Conservation (phyloP, 2,888 invertebrate genomes). For the Leptopilina syphax region DNA sequence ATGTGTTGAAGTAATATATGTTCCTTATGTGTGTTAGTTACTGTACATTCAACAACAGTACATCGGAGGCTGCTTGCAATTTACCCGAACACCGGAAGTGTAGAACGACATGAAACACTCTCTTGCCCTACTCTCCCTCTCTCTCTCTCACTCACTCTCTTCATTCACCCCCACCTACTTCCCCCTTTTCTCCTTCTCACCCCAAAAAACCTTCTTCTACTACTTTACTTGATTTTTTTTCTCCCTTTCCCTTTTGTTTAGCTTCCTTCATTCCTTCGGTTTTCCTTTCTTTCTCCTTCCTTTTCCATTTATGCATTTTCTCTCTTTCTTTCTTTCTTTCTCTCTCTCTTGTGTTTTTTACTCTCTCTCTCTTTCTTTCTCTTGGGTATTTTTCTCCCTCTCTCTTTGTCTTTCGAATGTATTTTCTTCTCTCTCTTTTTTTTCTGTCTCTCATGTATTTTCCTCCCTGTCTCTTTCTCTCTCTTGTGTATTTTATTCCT, state of each 20-base stretch:
- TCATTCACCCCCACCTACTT: too few relatives aligned
- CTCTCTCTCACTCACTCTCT: neutral
- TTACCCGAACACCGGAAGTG: constrained; percentile 39
- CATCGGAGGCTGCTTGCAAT: constrained; percentile 21
- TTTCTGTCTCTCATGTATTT: too few relatives aligned
- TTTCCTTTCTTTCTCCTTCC: constrained; percentile 12
- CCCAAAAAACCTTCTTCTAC: neutral
- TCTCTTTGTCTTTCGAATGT: too few relatives aligned
- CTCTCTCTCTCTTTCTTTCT: neutral
- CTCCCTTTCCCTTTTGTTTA: neutral
- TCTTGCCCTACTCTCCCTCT: constrained; percentile 5
- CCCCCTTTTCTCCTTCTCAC: too few relatives aligned
- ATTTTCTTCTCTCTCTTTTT: too few relatives aligned
- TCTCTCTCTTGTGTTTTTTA: neutral
- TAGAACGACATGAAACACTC: constrained; percentile 30
- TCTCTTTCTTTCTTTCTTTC: neutral
- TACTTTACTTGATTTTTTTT: neutral
- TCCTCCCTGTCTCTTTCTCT: neutral
- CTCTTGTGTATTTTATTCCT: neutral
- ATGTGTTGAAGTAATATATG: neutral
- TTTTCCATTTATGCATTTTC: neutral
- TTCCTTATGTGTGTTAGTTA: neutral
- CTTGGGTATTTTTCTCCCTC: neutral
- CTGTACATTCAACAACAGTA: neutral
- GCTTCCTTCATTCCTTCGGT: constrained; percentile 20